These are phyloP conservation scores for Apaloderma vittatum DNA, from an alignment of 2,113 vertebrate genomes.

Conservation along the genomic window DNA sequence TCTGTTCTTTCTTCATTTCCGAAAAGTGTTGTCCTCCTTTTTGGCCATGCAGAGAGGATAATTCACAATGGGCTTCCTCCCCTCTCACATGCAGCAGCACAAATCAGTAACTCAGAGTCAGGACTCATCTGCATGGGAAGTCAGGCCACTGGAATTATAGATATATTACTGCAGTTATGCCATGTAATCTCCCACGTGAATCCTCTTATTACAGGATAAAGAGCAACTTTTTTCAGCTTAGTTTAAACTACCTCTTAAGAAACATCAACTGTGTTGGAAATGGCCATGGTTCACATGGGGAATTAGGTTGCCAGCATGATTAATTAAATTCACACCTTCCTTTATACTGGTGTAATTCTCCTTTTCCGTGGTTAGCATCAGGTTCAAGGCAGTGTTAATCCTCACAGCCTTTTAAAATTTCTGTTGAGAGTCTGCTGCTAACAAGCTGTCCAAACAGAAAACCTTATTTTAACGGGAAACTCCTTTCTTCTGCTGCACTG, in stretches of 20 bases:
- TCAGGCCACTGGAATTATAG: background rate
- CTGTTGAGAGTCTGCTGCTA: background rate
- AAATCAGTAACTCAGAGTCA: background rate
- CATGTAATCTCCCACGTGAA: background rate
- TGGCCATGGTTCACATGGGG: background rate
- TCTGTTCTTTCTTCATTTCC: background rate
- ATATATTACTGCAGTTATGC: background rate
- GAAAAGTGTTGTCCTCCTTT: background rate
- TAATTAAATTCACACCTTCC: conserved; percentile 56
- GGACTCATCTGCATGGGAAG: conserved; percentile 6
- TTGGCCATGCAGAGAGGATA: background rate
- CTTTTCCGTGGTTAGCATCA: background rate
- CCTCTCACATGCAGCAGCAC: background rate
- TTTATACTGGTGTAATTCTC: conserved; percentile 11
- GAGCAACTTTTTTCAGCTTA: background rate
- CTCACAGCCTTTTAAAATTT: background rate
- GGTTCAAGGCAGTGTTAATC: background rate
- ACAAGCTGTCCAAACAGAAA: background rate
- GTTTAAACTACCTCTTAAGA: conserved; percentile 15
- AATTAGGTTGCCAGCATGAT: conserved; percentile 11
- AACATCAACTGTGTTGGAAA: conserved; percentile 14
- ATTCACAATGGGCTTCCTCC: background rate
- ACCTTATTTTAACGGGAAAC: background rate
- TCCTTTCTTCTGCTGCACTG: background rate
- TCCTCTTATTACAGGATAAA: conserved; percentile 27